These are phyloP conservation scores for Anarsia innoxiella DNA, from an alignment of 2,888 invertebrate species.

Conservation along the genomic window DNA sequence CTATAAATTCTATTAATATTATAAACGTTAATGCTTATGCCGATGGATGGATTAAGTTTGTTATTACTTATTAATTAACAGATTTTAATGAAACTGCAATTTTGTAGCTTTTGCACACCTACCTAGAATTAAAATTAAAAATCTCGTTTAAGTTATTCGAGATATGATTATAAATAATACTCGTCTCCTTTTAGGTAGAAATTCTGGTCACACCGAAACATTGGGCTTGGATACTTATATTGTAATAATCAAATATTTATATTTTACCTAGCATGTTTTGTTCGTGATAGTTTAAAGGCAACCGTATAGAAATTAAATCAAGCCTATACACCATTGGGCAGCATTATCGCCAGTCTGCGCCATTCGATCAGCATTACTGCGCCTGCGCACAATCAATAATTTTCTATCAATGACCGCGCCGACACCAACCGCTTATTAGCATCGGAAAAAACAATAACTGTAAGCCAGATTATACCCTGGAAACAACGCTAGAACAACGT, in stretches of 20 bases:
- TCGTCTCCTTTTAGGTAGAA: too few species aligned
- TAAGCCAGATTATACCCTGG: conserved; percentile 46
- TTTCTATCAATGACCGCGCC: conserved; percentile 64
- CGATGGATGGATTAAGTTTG: too few species aligned
- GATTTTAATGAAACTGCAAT: too few species aligned
- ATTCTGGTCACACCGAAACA: neutral
- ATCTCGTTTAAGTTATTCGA: too few species aligned
- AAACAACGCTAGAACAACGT: conserved; percentile 24
- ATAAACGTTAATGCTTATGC: too few species aligned
- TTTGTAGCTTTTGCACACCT: too few species aligned
- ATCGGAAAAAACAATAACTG: conserved; percentile 65
- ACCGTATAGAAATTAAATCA: conserved; percentile 3
- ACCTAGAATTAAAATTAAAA: too few species aligned
- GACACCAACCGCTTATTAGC: conserved; percentile 58
- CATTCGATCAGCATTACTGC: conserved; percentile 25
- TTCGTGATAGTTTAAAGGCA: too few species aligned
- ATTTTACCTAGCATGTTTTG: neutral
- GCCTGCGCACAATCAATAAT: conserved; percentile 52
- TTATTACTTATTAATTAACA: too few species aligned
- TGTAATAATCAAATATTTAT: neutral
- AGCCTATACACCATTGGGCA: conserved; percentile 19
- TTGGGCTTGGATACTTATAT: neutral
- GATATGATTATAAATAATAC: too few species aligned
- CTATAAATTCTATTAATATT: too few species aligned
- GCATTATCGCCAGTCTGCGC: conserved; percentile 24